phyloP scores from a whole-genome alignment of 35 echinoderm and acorn worm species.

The Heliocidaris tuberculata region DNA sequence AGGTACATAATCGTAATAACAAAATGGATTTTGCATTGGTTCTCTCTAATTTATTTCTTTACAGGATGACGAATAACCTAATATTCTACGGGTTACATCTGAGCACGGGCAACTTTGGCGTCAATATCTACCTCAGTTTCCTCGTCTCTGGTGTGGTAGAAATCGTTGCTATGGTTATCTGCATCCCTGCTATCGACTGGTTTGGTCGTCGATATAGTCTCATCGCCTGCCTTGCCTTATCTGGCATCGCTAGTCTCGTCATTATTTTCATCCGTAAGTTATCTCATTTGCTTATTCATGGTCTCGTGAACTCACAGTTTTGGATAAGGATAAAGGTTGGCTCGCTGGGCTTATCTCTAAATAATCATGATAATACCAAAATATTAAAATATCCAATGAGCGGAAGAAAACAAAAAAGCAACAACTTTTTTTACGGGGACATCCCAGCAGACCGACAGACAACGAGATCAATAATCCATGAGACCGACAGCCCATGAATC shows the following conservation, averaged over 20 bases:
- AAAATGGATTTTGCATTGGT: no score
- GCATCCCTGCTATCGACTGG: slow-evolving; percentile 40
- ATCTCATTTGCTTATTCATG: neutral
- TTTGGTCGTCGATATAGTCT: slow-evolving; percentile 50
- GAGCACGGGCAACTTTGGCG: slow-evolving; percentile 67
- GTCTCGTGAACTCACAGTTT: no score
- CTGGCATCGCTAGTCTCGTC: slow-evolving; percentile 50
- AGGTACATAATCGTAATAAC: no score
- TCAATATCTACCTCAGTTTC: slow-evolving; percentile 67
- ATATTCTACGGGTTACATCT: slow-evolving; percentile 71
- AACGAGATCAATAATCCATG: no score
- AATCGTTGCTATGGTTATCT: slow-evolving; percentile 43
- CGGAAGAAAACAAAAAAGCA: no score
- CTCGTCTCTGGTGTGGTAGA: slow-evolving; percentile 74
- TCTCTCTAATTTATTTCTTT: neutral
- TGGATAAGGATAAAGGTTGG: no score
- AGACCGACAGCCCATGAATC: no score
- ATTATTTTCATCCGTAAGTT: slow-evolving; percentile 55
- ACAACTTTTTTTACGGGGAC: no score
- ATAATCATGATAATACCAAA: no score
- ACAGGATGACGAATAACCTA: slow-evolving; percentile 75
- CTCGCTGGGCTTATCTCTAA: no score
- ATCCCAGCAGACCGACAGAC: no score
- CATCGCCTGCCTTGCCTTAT: slow-evolving; percentile 44
- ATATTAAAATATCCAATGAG: no score